Conservation (phyloP, 92 coral and sea anemone species). For the Paragorgia papillata region DNA sequence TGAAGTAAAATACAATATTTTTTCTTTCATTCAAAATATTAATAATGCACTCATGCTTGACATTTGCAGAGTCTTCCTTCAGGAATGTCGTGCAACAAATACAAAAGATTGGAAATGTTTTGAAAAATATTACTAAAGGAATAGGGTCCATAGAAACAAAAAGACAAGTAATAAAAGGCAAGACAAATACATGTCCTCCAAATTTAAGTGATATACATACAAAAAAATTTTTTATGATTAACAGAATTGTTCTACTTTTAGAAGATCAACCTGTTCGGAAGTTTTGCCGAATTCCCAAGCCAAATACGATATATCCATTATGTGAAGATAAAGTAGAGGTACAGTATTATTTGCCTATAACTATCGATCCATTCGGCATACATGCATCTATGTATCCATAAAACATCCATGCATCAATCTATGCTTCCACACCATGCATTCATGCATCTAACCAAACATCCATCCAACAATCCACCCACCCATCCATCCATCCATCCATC, state of each 20-base stretch:
- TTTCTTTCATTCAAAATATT: too few species aligned
- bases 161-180: not conserved
- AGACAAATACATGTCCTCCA: not conserved
- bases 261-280: slow-evolving; percentile 7
- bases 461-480: too few species aligned
- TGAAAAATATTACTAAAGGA: slow-evolving; percentile 8
- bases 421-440: too few species aligned
- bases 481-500: too few species aligned
- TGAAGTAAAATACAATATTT: too few species aligned
- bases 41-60: too few species aligned
- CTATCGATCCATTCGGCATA: not conserved
- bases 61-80: slow-evolving; percentile 3
- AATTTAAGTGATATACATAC: not conserved
- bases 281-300: slow-evolving; percentile 29
- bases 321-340: slow-evolving; percentile 65
- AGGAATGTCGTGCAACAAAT: slow-evolving; percentile 5
- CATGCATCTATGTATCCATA: too few species aligned
- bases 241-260: not conserved
- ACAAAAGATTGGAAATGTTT: slow-evolving; percentile 14
- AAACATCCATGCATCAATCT: too few species aligned
- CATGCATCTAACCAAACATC: too few species aligned
- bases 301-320: slow-evolving; percentile 64
- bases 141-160: slow-evolving; percentile 15
- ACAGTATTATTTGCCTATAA: not conserved
- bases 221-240: not conserved